Evolutionary conservation across 1,140 invertebrate genomes (phyloP), one percentile per base, ranked within the genome.

Genomic region (Saxidomus purpurata): DNA sequence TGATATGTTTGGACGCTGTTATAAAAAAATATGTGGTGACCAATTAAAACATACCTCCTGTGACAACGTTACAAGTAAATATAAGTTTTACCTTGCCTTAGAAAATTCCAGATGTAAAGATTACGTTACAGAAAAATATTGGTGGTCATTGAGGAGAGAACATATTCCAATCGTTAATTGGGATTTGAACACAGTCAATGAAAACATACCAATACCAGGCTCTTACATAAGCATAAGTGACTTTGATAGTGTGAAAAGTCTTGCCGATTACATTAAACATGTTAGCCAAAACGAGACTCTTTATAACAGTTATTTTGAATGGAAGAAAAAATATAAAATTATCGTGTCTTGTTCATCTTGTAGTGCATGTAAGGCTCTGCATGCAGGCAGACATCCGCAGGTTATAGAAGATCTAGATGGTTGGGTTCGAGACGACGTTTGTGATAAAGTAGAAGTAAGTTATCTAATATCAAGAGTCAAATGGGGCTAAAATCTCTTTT

Each of bases 151-250:
- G 38, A 31, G 82, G 25, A 76, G 92, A 49, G 61, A 92, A 28
- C 86, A 91, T 47, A 91, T 95, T 80, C 95, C 95, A 0, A 92
- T 95, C 31, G 94, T 94, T 2, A 88, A 92, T 34, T 93, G 94
- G 77, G 92, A 92, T 13, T 59, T 77, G n/a, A 96, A 96, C 0
- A 76, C 87, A 17, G n/a, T 83, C 11, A 96, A 96, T 82, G 83
- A 91, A 59, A 90, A 91, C 79, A 61, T 94, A 9, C 93, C 94
- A n/a, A 93, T 95, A 0, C 95, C 98, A 91, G 97, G 98, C 91
- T 99, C 98, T 0, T 98, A 97, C 94, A 98, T 99, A 36, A 99
- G 99, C 96, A 98, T 99, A 0, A 98, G 99, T 93, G 98, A 99
- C 95, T 99, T 99, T 94, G 97, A 97, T 2, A 97, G 97, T 17